Evolutionary conservation across 2,113 vertebrate species (phyloP), one percentile per base, ranked within the genome.

Genomic region (Candoia aspera): DNA sequence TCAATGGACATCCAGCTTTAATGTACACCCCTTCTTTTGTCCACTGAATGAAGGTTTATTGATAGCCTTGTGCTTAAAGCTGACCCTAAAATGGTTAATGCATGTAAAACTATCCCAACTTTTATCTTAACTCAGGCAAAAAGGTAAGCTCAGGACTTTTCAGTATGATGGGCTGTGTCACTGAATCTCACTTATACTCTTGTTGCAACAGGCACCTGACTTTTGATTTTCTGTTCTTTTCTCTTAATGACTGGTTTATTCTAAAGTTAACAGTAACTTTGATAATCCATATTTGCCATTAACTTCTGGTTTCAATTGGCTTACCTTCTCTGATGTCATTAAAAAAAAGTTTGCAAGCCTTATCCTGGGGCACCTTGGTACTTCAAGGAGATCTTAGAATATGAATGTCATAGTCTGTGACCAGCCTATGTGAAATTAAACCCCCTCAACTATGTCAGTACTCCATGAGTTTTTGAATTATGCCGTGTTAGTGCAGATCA

Each of bases 351-450:
- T 90, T 83, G 33, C 23, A 23, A 58, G 54, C 53, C 62, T 90
- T 59, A 58, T 24, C 42, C 68, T 49, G 37, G 33, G 54, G 73
- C 73, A 59, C 8, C 33, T 90, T 42, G 33, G 33, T 84, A 42
- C 33, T 59, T 84, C 73, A 59, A 37, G 79, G 73, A 84, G 13
- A 55, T 84, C 73, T 90, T 58, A 58, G 68, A 90, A 83, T 84
- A 79, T 90, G 68, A 84, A 83, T 90, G 37, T 54, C 49, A 24
- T 58, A 90, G 73, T 84, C 54, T 57, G 89, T 26, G 64, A 90
- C 64, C 89, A 79, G 49, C 21, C 89, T 84, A 84, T 83, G 89
- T 90, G 54, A 90, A 90, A 90, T 84, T 84, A 54, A 90, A 90
- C 68, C 89, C 23, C 33, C 33, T 90, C 89, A 90, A 17, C 73